Conservation (phyloP, 2,797 vertebrate species). For the Danio aesculapii region DNA sequence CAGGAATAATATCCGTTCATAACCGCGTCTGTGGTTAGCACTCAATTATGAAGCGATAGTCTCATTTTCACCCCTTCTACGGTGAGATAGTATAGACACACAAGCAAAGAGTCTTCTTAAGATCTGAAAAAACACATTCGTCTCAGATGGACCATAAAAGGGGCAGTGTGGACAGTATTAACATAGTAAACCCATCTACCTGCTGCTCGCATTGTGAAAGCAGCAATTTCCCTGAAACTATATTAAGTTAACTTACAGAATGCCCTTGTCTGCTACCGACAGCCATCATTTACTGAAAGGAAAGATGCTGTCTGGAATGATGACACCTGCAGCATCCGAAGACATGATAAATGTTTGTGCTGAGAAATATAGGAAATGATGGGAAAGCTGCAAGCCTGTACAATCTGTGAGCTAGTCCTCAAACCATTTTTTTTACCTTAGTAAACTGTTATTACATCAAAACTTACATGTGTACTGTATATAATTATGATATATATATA, state of each 20-base stretch:
- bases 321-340: constrained; percentile 11
- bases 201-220: background rate
- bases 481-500: too few relatives aligned
- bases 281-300: constrained; percentile 37
- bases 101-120: background rate
- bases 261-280: constrained; percentile 17
- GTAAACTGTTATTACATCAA: background rate
- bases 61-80: constrained; percentile 52
- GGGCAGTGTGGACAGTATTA: background rate
- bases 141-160: background rate
- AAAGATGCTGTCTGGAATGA: constrained; percentile 34
- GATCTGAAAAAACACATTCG: constrained; percentile 18
- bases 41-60: constrained; percentile 54
- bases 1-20: constrained; percentile 20
- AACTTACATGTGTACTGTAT: too few relatives aligned
- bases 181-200: background rate
- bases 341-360: constrained; percentile 30
- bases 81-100: background rate
- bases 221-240: constrained; percentile 27
- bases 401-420: constrained; percentile 4
- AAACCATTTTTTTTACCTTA: background rate
- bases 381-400: constrained; percentile 20
- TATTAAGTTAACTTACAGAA: constrained; percentile 40
- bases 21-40: constrained; percentile 36
- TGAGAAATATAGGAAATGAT: constrained; percentile 31